Base-by-base conservation (phyloP, 2,888 invertebrate genomes). In the Auanema freiburgensis region DNA sequence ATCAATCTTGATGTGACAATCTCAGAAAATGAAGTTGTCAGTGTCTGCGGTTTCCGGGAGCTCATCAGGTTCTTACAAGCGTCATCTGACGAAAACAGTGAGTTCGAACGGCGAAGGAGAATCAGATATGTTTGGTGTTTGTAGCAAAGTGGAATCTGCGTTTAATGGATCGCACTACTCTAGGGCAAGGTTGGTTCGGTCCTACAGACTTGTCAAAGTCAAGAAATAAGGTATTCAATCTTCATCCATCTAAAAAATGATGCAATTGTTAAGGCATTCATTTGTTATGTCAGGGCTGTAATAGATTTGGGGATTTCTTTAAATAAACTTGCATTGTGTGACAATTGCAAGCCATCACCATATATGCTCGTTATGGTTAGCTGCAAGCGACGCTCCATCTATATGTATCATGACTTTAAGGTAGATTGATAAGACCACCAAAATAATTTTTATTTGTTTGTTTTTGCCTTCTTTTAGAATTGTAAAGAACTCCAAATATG, bases 331-430 rank as follows among this genome's bases (percentile, higher is more conserved):
- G 58, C 56, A 14, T 40, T 73, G 40, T 46, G 66, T 14, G 73
- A 73, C 54, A 63, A 63, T 14, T 33, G 64, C n/a, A 71, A 73
- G 56, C 62, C 66, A 0, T 73, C 71, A 11, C 73, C 73, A 12
- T 73, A 71, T 41, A 73, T 73, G 73, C 49, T 71, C 53, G 67
- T 73, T 12, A 73, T 71, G 66, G 23, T 63, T 10, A 60, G 67
- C n/a, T 18, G 49, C 23, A 57, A 65, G 14, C 59, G 63, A 40
- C 44, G 73, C 6, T 59, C 69, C 6, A 59, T 71, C 18, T 73
- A 73, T 55, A 71, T 73, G 71, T 73, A 65, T 18, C 73, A 71
- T 1, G 73, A 73, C 56, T 73, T 71, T 51, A 73, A 73, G 66
- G 73, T 73, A 11, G 53, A 1, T 24, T 46, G 21, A 18, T 18